Base-by-base conservation (phyloP, 2,797 vertebrate species). In the Brachymystax lenok region DNA sequence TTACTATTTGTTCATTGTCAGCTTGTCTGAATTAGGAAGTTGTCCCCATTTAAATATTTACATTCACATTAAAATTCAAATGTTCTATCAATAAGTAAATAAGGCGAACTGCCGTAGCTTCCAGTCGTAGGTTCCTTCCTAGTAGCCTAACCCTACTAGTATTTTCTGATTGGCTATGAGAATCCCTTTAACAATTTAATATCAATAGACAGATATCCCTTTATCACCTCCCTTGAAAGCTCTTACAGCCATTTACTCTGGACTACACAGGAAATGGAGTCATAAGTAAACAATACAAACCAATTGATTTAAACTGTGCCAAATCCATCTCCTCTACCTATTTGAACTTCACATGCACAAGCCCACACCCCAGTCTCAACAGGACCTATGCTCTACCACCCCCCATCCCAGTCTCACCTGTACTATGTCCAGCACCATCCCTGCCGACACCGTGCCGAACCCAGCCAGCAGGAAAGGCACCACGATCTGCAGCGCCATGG, bases 381-480 rank as follows among this genome's bases (percentile, higher is more conserved):
- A 28, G 51, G 7, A 12, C 21, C 27, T 7, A 46, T 70, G 52
- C 1, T 46, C 17, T 6, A 64, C 66, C 66, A 33, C 16, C 16
- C 6, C 17, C 17, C 1, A 14, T 24, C 6, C n/a, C n/a, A 12
- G 61, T 64, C 61, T 27, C 61, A 64, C 61, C 61, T 64, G 61
- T 24, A 64, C 61, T 64, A 64, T 64, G 61, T 64, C 59, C 59
- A 63, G 59, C 7, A 24, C 21, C 19, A 63, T 24, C 59, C 98
- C 98, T 12, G 97, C 98, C 0, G 97, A 98, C 52, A 99, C 97
- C 0, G 97, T 99, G 79, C 98, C 98, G 81, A 99, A 99, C 1
- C 98, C 98, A 1, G 98, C 98, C 0, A 99, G 91, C 81, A 99
- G 87, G 87, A 99, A 99, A 0, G 98, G 98, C 83, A 99, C 86